Evolutionary conservation across 2,797 vertebrate species (phyloP), one percentile per base, ranked within the genome.

Genomic region (Acanthurus tractus): DNA sequence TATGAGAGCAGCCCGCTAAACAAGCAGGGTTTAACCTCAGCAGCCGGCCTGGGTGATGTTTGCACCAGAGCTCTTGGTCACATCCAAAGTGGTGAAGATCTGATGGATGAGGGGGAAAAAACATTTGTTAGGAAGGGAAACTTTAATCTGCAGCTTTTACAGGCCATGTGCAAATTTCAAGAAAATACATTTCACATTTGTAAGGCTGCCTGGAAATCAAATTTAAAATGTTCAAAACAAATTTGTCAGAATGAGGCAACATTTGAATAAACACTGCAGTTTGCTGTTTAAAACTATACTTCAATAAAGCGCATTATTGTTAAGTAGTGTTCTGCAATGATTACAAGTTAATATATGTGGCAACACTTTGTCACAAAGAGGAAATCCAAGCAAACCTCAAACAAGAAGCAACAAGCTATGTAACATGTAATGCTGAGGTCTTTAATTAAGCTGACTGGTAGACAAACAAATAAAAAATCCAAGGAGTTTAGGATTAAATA

Each of bases 1-100:
- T 0, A 45, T 73, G 89, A 87, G 91, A 90, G 95, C 94, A 94
- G 94, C 89, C 87, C 15, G 89, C 95, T 54, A 90, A 95, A 94
- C 94, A 3, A 96, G 97, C 97, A 96, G 96, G 95, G 92, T 89
- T 96, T 99, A 99, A 96, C 97, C 97, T 99, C 98, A 99, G 97
- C 98, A 99, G 73, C 97, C 97, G 0, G 93, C 58, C 88, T 96
- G 94, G 14, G 83, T 70, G 94, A 98, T 94, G 91, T 96, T 95
- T 61, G 94, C 95, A 36, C 98, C 97, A 0, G 97, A 99, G 0
- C 96, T 85, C 91, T 98, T 99, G 9, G 96, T 97, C 81, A 98
- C 95, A 1, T 96, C 93, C 96, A 99, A 58, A 0, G 96, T 97
- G 61, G 97, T 99, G 84, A 99, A 98, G 55, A 97, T 79, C 98